A percentile compares a stretch with the other conserved stretches of the same genome.
Conservation (phyloP, 2,888 invertebrate species). For the Caenorhabditis sp. region DNA sequence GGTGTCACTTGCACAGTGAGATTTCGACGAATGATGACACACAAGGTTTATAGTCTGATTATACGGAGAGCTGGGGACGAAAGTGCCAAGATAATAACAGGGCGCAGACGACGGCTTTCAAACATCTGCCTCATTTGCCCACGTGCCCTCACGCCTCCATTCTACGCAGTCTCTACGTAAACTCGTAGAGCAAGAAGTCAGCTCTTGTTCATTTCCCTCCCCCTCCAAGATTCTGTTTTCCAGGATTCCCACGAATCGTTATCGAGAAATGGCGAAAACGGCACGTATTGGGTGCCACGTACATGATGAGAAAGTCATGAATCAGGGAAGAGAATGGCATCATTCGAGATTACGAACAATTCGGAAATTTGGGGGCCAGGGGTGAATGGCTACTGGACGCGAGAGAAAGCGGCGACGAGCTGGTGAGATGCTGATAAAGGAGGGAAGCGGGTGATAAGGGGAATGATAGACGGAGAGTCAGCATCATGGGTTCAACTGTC, state of each 20-base stretch:
- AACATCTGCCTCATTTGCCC: background rate
- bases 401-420: slow-evolving; percentile 30
- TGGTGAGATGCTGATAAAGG: slow-evolving; percentile 47
- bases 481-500: slow-evolving; percentile 39
- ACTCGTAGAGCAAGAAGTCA: no score
- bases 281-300: background rate
- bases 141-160: no score
- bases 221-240: background rate
- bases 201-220: background rate
- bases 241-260: background rate
- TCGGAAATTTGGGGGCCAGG: slow-evolving; percentile 12
- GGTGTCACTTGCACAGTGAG: slow-evolving; percentile 8
- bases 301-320: background rate
- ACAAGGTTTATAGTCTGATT: no score
- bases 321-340: slow-evolving; percentile 7
- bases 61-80: background rate
- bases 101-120: no score
- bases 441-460: slow-evolving; percentile 34
- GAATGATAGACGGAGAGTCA: slow-evolving; percentile 34
- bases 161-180: no score
- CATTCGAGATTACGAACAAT: slow-evolving; percentile 29
- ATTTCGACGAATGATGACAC: slow-evolving; percentile 19
- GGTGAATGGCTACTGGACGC: slow-evolving; percentile 36
- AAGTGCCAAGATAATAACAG: no score
- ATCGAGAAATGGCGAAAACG: background rate